Evolutionary conservation across 2,113 vertebrate genomes (phyloP), one percentile per base, ranked within the genome.

Genomic region (Calyptommatus sinebrachiatus): DNA sequence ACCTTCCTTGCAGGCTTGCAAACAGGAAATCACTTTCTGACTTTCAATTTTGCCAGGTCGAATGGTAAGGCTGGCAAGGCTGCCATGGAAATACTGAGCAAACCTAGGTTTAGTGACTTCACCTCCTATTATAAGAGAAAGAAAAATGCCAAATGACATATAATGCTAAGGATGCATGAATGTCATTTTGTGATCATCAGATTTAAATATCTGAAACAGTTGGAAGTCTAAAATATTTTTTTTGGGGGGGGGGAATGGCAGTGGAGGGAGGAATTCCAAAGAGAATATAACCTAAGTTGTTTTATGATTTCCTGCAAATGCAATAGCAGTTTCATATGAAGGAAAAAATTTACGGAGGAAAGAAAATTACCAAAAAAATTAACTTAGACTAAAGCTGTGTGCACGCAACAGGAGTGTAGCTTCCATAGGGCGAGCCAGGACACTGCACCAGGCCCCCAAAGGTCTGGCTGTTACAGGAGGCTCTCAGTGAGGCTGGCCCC

Each of bases 1-100:
- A 7, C 97, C 98, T 88, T 99, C 98, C 88, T 99, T 99, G 94
- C 98, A 99, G 87, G 98, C 97, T 86, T 99, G 98, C 88, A 99
- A 94, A 90, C 98, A 99, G 92, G 98, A 98, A 91, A 99, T 98
- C 82, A 99, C 97, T 92, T 98, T 98, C 92, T 97, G 97, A 84
- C 96, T 99, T 92, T 99, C 98, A 66, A 98, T 98, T 92, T 96
- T 98, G n/a, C 98, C 98, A 1, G 97, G 97, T 31, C 96, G 95
- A 68, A 99, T 96, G 22, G 97, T 99, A 73, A 99, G 96, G 61
- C 98, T 97, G 31, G 98, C 98, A 82, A 99, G 94, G 87, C 97
- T 99, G 76, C 98, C 98, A 0, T 97, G 96, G 91, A 99, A 99
- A 89, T 97, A 99, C 78, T 99, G 98, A 53, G 98, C 96, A 91